Evolutionary conservation across 2,888 invertebrate genomes (phyloP).

Genomic region (Stegophylla sp.): DNA sequence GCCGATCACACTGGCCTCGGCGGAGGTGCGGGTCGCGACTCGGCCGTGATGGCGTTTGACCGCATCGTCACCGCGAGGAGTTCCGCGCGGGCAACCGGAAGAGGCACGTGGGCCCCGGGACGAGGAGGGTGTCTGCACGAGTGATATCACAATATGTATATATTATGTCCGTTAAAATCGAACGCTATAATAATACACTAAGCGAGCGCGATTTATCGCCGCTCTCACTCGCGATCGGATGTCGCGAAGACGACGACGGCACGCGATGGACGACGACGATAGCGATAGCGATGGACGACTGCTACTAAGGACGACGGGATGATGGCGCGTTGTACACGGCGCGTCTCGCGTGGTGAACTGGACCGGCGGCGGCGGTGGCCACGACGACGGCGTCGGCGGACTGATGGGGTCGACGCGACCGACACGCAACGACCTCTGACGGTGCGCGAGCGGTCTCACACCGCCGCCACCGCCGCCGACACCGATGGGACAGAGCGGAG

Average conservation of each 20-base stretch:
- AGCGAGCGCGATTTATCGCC: no score
- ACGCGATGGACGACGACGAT: slow-evolving; percentile 8
- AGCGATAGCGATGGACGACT: background rate
- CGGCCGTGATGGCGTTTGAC: slow-evolving; percentile 26
- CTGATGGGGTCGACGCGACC: slow-evolving; percentile 26
- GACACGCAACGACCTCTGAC: slow-evolving; percentile 53
- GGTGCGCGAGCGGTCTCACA: slow-evolving; percentile 17
- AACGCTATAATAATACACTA: no score
- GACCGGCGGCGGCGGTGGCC: slow-evolving; percentile 35
- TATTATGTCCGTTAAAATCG: no score
- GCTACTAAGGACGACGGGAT: background rate
- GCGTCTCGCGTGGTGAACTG: slow-evolving; percentile 57
- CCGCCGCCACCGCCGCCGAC: background rate
- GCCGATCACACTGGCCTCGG: slow-evolving; percentile 44
- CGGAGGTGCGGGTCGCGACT: slow-evolving; percentile 44
- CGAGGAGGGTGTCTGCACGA: no score
- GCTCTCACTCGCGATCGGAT: no score
- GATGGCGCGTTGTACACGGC: slow-evolving; percentile 19
- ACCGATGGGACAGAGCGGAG: background rate
- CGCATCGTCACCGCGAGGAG: slow-evolving; percentile 20
- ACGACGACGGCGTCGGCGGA: background rate
- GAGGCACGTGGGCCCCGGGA: no score
- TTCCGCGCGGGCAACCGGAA: background rate
- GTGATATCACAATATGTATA: no score
- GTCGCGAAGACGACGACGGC: no score